phyloP scores from a whole-genome alignment of 2,888 invertebrate genomes.

The Campopleginae sp. region DNA sequence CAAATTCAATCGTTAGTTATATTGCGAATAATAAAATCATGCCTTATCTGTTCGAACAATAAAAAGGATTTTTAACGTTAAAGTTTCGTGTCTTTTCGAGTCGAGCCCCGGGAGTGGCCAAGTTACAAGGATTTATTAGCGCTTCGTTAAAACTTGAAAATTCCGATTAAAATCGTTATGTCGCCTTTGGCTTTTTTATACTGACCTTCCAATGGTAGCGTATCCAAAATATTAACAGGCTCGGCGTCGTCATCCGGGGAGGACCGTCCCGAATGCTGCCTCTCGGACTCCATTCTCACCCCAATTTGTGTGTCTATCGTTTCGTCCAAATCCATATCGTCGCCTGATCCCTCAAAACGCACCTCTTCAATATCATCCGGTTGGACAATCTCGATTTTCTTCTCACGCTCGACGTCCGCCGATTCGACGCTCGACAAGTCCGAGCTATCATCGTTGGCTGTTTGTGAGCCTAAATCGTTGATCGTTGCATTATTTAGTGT shows the following conservation, averaged over 20 bases:
- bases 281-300: conserved; percentile 79
- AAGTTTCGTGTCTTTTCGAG: neutral
- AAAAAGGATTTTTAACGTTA: neutral
- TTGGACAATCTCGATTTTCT: conserved; percentile 73
- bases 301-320: conserved; percentile 83
- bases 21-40: neutral
- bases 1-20: neutral
- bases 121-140: too few relatives aligned
- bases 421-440: conserved; percentile 84
- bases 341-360: conserved; percentile 81
- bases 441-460: conserved; percentile 77
- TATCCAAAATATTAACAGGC: conserved; percentile 82
- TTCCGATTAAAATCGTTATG: conserved; percentile 1
- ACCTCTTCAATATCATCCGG: conserved; percentile 80
- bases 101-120: neutral
- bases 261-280: conserved; percentile 71
- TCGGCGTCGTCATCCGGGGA: conserved; percentile 81
- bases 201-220: conserved; percentile 80
- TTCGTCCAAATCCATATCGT: conserved; percentile 83
- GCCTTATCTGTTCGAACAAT: neutral
- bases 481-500: conserved; percentile 68
- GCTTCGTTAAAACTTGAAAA: too few relatives aligned
- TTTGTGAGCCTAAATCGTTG: conserved; percentile 75
- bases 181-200: neutral
- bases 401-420: conserved; percentile 79